Evolutionary conservation across 2,113 vertebrate genomes (phyloP).

Genomic region (Cephalopterus ornatus): DNA sequence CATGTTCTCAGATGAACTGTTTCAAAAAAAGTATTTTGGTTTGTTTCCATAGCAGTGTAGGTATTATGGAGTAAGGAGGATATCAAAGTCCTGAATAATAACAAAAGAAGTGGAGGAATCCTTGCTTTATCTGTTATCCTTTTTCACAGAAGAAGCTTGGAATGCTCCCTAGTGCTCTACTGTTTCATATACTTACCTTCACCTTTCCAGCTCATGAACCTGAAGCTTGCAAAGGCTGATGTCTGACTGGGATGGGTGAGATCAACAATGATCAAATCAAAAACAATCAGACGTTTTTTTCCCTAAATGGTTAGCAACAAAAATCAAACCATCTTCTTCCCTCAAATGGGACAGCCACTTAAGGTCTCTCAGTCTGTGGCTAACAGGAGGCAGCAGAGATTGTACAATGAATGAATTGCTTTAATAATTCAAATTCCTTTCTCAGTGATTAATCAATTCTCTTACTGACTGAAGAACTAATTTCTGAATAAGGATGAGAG

Average conservation of each 20-base stretch:
- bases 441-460: neutral
- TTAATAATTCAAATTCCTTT: neutral
- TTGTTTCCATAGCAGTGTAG: neutral
- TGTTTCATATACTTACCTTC: neutral
- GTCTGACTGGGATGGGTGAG: neutral
- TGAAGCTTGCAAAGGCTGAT: neutral
- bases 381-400: neutral
- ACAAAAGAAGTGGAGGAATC: neutral
- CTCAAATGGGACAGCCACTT: neutral
- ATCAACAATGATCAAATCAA: neutral
- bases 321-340: neutral
- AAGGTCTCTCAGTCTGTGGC: neutral
- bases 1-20: neutral
- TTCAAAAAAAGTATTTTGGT: neutral
- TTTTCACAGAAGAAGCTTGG: neutral
- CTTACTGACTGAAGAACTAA: conserved; percentile 1
- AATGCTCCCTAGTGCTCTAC: neutral
- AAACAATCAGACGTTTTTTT: neutral
- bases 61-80: neutral
- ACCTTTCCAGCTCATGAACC: neutral
- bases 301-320: neutral
- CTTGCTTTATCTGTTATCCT: neutral
- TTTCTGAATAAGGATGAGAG: neutral
- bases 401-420: neutral
- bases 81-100: neutral